A percentile compares a stretch with the other conserved stretches of the same genome.
Conservation (phyloP, 1,140 invertebrate genomes). For the Bombus waltoni region DNA sequence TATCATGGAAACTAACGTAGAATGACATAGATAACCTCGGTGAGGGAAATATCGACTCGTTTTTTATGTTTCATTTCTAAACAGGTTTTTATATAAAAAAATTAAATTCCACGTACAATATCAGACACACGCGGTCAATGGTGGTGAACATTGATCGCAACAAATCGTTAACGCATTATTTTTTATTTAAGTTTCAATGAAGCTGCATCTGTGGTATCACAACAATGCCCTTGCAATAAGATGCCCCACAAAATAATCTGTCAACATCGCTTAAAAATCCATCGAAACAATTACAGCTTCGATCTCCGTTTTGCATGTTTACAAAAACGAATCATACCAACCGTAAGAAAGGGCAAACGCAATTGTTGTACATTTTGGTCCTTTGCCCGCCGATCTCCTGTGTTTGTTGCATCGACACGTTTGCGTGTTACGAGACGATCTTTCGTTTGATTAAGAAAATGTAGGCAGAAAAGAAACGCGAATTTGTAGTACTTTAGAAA, state of each 20-base stretch:
- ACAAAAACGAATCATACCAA: constrained; percentile 64
- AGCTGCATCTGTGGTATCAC: constrained; percentile 78
- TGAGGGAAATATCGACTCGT: not conserved
- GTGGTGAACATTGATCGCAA: constrained; percentile 36
- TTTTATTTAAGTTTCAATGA: constrained; percentile 76
- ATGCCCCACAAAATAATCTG: constrained; percentile 66
- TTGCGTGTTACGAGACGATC: not conserved
- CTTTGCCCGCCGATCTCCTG: constrained; percentile 54
- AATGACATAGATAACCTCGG: not conserved
- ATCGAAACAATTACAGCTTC: constrained; percentile 57
- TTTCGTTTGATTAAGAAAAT: not conserved
- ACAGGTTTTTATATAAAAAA: constrained; percentile 29
- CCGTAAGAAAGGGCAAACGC: constrained; percentile 53
- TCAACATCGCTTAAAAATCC: constrained; percentile 57
- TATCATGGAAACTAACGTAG: not conserved
- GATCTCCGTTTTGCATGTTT: constrained; percentile 44
- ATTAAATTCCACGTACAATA: constrained; percentile 28
- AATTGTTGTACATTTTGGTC: constrained; percentile 68
- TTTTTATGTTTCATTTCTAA: constrained; percentile 2
- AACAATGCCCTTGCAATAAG: constrained; percentile 76
- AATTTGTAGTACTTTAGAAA: not conserved
- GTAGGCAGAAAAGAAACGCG: not conserved
- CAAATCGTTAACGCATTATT: constrained; percentile 67
- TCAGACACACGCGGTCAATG: not conserved
- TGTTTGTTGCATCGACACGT: constrained; percentile 39